Evolutionary conservation across 2,797 vertebrate species (phyloP).

Genomic region (Sebastes hubbsi): DNA sequence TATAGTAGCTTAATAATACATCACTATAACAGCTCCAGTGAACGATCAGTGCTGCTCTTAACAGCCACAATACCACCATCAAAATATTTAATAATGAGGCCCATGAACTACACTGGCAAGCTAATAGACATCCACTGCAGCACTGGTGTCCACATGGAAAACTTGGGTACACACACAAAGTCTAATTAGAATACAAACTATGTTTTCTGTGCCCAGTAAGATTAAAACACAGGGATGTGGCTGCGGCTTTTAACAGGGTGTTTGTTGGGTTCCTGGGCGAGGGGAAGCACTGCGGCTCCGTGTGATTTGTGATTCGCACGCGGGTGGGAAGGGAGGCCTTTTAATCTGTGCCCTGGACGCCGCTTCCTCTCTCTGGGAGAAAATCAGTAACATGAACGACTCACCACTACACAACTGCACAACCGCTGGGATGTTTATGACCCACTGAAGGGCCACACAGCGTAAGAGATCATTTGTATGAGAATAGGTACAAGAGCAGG

Average conservation of each 20-base stretch:
- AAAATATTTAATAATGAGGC: not conserved
- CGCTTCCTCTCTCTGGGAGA: constrained; percentile 49
- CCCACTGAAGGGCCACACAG: constrained; percentile 43
- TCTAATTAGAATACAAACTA: constrained; percentile 59
- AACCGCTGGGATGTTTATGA: constrained; percentile 60
- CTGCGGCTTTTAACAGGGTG: constrained; percentile 68
- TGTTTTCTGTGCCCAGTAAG: constrained; percentile 45
- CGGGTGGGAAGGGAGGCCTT: constrained; percentile 63
- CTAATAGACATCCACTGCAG: constrained; percentile 9
- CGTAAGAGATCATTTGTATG: constrained; percentile 43
- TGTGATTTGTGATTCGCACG: constrained; percentile 73
- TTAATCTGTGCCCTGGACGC: constrained; percentile 68
- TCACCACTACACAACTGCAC: constrained; percentile 56
- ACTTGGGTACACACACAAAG: constrained; percentile 7
- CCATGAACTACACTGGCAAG: not conserved
- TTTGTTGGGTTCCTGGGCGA: constrained; percentile 66
- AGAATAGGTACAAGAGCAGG: constrained; percentile 46
- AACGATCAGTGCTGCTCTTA: constrained; percentile 2
- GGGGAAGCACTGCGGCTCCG: constrained; percentile 56
- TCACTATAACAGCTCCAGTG: not conserved
- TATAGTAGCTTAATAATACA: constrained; percentile 24
- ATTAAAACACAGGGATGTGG: constrained; percentile 61
- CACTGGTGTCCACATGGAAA: constrained; percentile 45
- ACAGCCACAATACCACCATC: not conserved
- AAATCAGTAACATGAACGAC: constrained; percentile 69